Percentiles rank a stretch among this genome's conserved stretches.
Evolutionary conservation across 2,888 invertebrate species (phyloP).

Genomic region (Tenthredo amoena): DNA sequence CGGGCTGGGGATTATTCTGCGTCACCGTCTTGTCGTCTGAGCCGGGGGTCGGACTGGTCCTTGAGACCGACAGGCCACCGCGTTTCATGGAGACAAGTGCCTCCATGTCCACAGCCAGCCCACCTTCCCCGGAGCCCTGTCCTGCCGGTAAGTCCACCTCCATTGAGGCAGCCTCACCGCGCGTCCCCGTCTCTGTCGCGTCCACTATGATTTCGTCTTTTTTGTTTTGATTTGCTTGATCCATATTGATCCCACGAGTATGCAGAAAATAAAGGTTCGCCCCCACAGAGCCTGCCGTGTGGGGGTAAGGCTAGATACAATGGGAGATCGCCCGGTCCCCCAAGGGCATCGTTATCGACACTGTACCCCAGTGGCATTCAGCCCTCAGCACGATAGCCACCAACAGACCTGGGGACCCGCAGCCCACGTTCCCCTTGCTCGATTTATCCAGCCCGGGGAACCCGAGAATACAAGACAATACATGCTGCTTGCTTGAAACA

Average conservation of each 20-base stretch:
- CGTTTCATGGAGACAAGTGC: not conserved
- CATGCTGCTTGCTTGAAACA: too few species aligned
- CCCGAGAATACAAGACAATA: too few species aligned
- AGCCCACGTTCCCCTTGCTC: too few species aligned
- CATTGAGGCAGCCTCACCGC: not conserved
- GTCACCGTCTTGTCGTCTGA: too few species aligned
- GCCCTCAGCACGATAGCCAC: constrained; percentile 57
- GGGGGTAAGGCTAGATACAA: constrained; percentile 50
- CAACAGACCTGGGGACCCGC: too few species aligned
- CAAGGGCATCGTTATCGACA: too few species aligned
- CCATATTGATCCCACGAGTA: constrained; percentile 54
- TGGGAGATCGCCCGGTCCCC: constrained; percentile 54
- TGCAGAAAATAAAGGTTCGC: constrained; percentile 40
- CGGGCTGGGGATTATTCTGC: too few species aligned
- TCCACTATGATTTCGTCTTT: not conserved
- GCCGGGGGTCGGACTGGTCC: too few species aligned
- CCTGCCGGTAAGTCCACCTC: not conserved
- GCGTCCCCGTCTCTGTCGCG: not conserved
- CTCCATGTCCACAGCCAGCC: too few species aligned
- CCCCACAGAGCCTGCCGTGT: constrained; percentile 54
- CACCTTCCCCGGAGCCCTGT: not conserved
- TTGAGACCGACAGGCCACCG: not conserved
- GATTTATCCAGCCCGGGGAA: too few species aligned
- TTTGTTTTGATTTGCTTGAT: not conserved
- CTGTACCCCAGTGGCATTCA: constrained; percentile 55